phyloP scores from a whole-genome alignment of 2,797 vertebrate species.

The Chlorospingus flavigularis region DNA sequence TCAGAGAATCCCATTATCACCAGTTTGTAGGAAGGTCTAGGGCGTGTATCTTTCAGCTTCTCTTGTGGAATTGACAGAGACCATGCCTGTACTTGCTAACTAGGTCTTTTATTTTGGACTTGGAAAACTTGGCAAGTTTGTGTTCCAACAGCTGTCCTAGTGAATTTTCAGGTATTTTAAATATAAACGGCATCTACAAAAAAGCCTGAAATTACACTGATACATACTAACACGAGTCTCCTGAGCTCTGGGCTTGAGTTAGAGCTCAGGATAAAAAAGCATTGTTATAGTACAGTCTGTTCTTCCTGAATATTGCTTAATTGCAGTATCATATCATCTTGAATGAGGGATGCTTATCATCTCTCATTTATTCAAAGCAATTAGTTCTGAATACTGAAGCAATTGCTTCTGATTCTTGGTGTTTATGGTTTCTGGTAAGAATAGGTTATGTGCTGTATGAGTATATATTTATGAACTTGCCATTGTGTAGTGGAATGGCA shows the following conservation, averaged over 20 bases:
- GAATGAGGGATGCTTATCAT: not conserved
- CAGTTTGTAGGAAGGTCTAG: not conserved
- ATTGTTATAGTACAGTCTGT: not conserved
- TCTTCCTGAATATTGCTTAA: not conserved
- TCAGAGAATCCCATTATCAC: not conserved
- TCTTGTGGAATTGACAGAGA: not conserved
- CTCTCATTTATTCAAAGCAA: not conserved
- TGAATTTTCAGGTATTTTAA: not conserved
- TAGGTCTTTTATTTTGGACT: not conserved
- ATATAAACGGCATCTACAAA: not conserved
- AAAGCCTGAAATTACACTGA: not conserved
- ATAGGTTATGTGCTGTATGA: not conserved
- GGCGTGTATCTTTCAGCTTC: not conserved
- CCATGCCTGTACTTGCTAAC: not conserved
- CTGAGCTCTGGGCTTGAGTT: not conserved
- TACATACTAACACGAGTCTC: not conserved
- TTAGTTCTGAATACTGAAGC: not conserved
- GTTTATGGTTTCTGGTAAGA: not conserved
- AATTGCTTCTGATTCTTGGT: not conserved
- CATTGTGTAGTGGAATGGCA: not conserved
- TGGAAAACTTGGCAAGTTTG: not conserved
- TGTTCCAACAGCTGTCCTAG: not conserved
- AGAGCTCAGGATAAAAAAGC: fast-evolving
- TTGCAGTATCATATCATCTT: not conserved
- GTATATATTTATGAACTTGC: not conserved